A percentile compares a stretch with the other conserved stretches of the same genome.
Evolutionary conservation across 1,140 invertebrate genomes (phyloP).

Genomic region (Monochamus saltuarius): DNA sequence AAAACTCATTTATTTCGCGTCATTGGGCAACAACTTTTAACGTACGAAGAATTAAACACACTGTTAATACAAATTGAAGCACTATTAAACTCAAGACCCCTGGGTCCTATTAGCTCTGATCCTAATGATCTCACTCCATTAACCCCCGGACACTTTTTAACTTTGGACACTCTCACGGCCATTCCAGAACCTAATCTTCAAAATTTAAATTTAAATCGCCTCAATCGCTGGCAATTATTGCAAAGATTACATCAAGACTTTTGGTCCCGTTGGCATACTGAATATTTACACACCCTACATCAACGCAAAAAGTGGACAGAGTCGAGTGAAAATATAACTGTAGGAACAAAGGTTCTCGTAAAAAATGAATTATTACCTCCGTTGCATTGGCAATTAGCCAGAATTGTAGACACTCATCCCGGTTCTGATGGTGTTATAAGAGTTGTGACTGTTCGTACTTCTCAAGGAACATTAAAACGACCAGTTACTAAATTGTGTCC

Average conservation of each 20-base stretch:
- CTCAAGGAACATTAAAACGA: constrained; percentile 7
- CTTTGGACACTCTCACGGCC: not conserved
- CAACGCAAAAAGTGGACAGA: constrained; percentile 23
- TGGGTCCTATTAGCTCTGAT: not conserved
- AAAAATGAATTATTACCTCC: constrained; percentile 30
- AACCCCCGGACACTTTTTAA: not conserved
- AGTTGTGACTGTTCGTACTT: constrained; percentile 8
- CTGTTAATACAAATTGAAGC: constrained; percentile 19
- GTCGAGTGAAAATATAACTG: not conserved
- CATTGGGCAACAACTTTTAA: constrained; percentile 7
- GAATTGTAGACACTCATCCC: constrained; percentile 42
- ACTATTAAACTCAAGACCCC: constrained; percentile 8
- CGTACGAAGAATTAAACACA: constrained; percentile 11
- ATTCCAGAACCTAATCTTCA: constrained; percentile 12
- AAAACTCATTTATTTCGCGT: constrained; percentile 14
- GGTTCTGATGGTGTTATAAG: constrained; percentile 37
- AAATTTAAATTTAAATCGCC: not conserved
- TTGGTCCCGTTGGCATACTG: constrained; percentile 29
- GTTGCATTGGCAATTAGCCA: constrained; percentile 37
- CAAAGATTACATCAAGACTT: constrained; percentile 25
- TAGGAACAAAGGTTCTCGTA: constrained; percentile 14
- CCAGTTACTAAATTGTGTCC: constrained; percentile 12
- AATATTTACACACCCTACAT: constrained; percentile 31
- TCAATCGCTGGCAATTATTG: constrained; percentile 13
- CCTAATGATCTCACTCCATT: too few relatives aligned